Conservation (phyloP, 2,888 invertebrate genomes). For the Eledone cirrhosa region DNA sequence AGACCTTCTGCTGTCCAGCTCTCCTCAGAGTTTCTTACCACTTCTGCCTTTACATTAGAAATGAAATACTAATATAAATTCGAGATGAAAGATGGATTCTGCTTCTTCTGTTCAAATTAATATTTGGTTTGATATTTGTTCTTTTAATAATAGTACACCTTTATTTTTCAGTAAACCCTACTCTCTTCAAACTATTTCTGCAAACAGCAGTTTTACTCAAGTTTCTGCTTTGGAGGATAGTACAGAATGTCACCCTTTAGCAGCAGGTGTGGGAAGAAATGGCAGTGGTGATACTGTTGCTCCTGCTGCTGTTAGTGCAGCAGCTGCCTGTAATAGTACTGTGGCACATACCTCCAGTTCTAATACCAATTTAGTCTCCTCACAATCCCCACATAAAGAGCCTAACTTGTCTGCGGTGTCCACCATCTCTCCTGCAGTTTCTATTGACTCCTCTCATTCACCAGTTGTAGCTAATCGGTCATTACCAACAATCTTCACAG, state of each 20-base stretch:
- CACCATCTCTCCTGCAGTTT: constrained; percentile 15
- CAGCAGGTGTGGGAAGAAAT: background rate
- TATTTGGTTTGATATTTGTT: too few species aligned
- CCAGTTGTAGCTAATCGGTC: background rate
- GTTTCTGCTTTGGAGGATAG: constrained; percentile 53
- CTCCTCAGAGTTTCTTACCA: too few species aligned
- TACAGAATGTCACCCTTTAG: constrained; percentile 13
- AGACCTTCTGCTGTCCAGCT: too few species aligned
- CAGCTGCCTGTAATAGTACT: constrained; percentile 26
- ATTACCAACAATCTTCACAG: background rate
- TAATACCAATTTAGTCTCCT: constrained; percentile 39
- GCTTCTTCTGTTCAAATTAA: too few species aligned
- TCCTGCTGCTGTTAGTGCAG: constrained; percentile 33
- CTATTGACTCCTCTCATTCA: background rate
- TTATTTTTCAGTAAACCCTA: constrained; percentile 14
- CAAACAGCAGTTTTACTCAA: constrained; percentile 58
- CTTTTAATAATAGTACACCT: too few species aligned
- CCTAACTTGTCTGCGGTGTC: constrained; percentile 1
- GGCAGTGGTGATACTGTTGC: background rate
- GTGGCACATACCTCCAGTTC: constrained; percentile 41
- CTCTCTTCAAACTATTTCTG: constrained; percentile 22
- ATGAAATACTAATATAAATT: too few species aligned
- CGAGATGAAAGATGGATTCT: too few species aligned
- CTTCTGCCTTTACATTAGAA: too few species aligned
- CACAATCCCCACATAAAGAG: constrained; percentile 17